Evolutionary conservation across 1,140 invertebrate genomes (phyloP), one percentile per base, ranked within the genome.

Genomic region (Maconellicoccus hirsutus): DNA sequence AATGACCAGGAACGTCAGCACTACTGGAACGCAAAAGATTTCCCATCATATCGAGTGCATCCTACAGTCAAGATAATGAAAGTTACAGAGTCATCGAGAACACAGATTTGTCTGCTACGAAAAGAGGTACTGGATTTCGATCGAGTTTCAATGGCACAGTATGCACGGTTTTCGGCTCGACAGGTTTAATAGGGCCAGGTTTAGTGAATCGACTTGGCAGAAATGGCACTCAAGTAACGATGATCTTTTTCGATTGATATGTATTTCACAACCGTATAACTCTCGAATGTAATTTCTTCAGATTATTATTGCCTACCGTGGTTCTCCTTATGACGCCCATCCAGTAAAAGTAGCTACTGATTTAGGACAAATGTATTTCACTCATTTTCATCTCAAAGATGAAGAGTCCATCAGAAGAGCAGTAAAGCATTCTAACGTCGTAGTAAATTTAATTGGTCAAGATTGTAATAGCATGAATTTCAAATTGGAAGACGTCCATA

Each of bases 81-180:
- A 61, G 70, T 23, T 59, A 59, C 0, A 69, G 27, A 29, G 38
- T 72, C 7, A 79, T 83, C 3, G 80, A 82, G 73, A 79, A 83
- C 71, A 80, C 83, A 0, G 85, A 84, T 72, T 78, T 88, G n/a
- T 78, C 86, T 29, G 78, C 81, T 6, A 80, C 92, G 75, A 93
- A 91, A 79, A 83, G 90, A 77, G 96, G 95, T 22, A 93, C 91
- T 52, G 96, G 96, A 38, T 96, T 96, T 38, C 86, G 97, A 23
- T 91, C 90, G 74, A 97, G 94, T 76, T 99, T 98, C 78, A 98
- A 90, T 82, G 97, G 98, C 0, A 86, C 93, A 72, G 93, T 98
- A 3, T 94, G 92, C 10, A 99, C 97, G n/a, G 88, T 99, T 1
- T 99, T 99, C 81, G 97, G 97, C 33, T 85, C 85, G 52, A 87